These are phyloP conservation scores for Polydrusus pterygomalis DNA, from an alignment of 2,888 invertebrate genomes.

Conservation along the genomic window DNA sequence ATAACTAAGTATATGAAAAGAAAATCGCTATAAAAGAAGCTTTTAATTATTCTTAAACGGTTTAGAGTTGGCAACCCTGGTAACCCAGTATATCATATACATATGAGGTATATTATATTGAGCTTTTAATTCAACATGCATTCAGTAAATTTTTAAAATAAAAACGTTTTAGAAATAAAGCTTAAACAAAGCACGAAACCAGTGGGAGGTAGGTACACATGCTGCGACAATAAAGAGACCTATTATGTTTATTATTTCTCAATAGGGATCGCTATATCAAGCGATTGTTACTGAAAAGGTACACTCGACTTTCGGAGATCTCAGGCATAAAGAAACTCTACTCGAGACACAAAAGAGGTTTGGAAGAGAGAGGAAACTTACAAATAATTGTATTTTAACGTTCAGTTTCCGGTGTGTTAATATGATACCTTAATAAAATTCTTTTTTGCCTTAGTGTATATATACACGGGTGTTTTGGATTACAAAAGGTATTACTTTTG, in stretches of 20 bases:
- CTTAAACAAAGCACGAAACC: slow-evolving; percentile 67
- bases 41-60: too few relatives aligned
- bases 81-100: slow-evolving; percentile 5
- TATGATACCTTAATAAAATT: slow-evolving; percentile 63
- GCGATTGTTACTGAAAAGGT: slow-evolving; percentile 70
- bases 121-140: slow-evolving; percentile 53
- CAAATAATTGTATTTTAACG: slow-evolving; percentile 70
- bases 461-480: slow-evolving; percentile 51
- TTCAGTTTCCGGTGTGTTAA: slow-evolving; percentile 68
- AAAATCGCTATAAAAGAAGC: too few relatives aligned
- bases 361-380: slow-evolving; percentile 67
- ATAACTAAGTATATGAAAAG: too few relatives aligned
- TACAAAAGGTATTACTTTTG: slow-evolving; percentile 53
- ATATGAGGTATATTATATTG: slow-evolving; percentile 21
- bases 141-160: slow-evolving; percentile 55
- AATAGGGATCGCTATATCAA: slow-evolving; percentile 69
- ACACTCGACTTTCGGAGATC: slow-evolving; percentile 70
- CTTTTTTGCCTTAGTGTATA: slow-evolving; percentile 58
- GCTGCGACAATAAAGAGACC: slow-evolving; percentile 67
- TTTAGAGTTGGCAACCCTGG: too few relatives aligned
- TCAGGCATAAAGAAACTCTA: slow-evolving; percentile 65
- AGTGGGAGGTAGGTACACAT: slow-evolving; percentile 70
- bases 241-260: slow-evolving; percentile 68
- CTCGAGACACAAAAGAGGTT: slow-evolving; percentile 53
- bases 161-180: slow-evolving; percentile 66